phyloP scores from a whole-genome alignment of 2,797 vertebrate genomes.

The Ptychadena robeensis region DNA sequence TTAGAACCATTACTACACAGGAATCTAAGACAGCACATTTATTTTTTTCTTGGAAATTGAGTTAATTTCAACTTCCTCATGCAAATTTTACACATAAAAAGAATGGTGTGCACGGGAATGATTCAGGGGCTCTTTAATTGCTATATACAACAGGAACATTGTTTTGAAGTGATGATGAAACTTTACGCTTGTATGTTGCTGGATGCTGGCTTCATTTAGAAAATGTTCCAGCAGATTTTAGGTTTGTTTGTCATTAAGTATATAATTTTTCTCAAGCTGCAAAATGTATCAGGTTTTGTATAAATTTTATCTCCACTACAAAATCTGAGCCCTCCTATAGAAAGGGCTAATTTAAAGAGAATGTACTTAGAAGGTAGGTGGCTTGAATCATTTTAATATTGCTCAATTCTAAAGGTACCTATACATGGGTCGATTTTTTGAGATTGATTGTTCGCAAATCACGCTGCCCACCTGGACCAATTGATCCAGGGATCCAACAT shows the following conservation, averaged over 20 bases:
- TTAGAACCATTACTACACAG: constrained; percentile 19
- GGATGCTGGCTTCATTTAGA: neutral
- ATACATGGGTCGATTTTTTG: too few relatives aligned
- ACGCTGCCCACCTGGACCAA: too few relatives aligned
- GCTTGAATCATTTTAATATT: too few relatives aligned
- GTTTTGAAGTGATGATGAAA: neutral
- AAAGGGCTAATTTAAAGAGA: too few relatives aligned
- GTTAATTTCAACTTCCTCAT: neutral
- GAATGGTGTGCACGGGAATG: neutral
- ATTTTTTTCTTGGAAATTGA: neutral
- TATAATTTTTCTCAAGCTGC: too few relatives aligned
- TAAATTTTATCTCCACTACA: neutral
- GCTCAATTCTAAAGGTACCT: too few relatives aligned
- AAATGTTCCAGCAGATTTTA: neutral
- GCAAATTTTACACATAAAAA: constrained; percentile 1
- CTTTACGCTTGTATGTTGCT: neutral
- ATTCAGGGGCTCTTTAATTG: neutral
- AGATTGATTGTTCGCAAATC: too few relatives aligned
- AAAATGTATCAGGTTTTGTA: too few relatives aligned
- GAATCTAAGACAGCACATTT: neutral
- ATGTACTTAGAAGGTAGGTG: too few relatives aligned
- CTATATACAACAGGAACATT: neutral
- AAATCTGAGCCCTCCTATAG: too few relatives aligned
- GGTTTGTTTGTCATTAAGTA: too few relatives aligned
- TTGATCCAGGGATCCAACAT: too few relatives aligned